phyloP scores from a whole-genome alignment of 2,113 vertebrate species.

The Pristiophorus japonicus region DNA sequence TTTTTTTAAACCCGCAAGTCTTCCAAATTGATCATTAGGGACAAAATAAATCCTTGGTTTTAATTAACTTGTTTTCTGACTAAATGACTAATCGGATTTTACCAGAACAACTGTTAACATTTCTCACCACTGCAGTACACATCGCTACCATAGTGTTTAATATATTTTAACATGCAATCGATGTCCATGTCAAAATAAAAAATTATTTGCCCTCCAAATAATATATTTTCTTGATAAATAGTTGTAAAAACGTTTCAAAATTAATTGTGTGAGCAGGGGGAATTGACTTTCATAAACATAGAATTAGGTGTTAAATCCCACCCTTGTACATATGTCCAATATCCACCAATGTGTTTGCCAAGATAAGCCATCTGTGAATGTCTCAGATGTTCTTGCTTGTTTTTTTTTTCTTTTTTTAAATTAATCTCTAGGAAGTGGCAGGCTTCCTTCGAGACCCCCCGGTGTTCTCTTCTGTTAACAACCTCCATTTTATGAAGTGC shows the following conservation, averaged over 20 bases:
- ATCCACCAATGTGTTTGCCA: slow-evolving; percentile 11
- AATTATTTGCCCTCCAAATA: neutral
- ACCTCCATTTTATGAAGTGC: slow-evolving; percentile 19
- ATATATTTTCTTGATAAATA: neutral
- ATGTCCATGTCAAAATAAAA: neutral
- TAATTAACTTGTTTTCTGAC: neutral
- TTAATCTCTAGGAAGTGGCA: slow-evolving; percentile 28
- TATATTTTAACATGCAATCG: neutral
- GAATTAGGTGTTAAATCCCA: neutral
- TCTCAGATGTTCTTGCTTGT: slow-evolving; percentile 24
- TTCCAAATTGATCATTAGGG: no score
- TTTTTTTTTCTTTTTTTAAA: slow-evolving; percentile 18
- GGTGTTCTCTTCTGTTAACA: slow-evolving; percentile 20
- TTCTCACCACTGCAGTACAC: neutral
- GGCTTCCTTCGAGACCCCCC: slow-evolving; percentile 24
- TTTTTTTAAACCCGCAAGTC: neutral
- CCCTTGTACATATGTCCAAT: slow-evolving; percentile 22
- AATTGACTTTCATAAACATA: slow-evolving; percentile 1
- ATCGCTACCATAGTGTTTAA: neutral
- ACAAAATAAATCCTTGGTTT: neutral
- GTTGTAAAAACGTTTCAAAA: neutral
- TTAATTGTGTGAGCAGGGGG: neutral
- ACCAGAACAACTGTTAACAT: neutral
- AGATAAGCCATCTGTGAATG: slow-evolving; percentile 31
- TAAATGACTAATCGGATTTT: slow-evolving; percentile 3